Base-by-base conservation (phyloP, 2,113 vertebrate genomes). In the Monopterus albus region DNA sequence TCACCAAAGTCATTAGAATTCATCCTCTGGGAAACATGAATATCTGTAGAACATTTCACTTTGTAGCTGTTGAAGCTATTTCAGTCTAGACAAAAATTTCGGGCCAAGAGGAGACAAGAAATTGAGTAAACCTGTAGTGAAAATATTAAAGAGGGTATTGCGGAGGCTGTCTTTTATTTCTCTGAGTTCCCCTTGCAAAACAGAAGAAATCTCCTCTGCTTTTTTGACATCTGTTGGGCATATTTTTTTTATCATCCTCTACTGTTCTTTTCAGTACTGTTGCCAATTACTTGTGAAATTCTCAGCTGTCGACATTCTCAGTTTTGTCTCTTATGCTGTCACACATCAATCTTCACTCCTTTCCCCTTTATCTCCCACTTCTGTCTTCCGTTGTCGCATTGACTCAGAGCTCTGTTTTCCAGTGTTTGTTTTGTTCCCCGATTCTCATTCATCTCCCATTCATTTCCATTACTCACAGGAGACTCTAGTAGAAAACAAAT, bases 371-470 rank as follows among this genome's bases (percentile, higher is more conserved):
- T 38, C 21, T 53, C 26, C 18, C 25, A 25, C 21, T 18, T 40
- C 26, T 20, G 49, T 33, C n/a, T 26, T 5, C 25, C 10, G 45
- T 80, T 64, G 35, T 56, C 12, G 2, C 23, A 2, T 35, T 6
- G 5, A 20, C 43, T 63, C 71, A 38, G 21, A 59, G 35, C 51
- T 73, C 39, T 42, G 31, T 59, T 81, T 63, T 33, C 35, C 11
- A 17, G 0, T 71, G 29, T 72, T 81, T 62, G 42, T 69, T 81
- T 68, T 69, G 49, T 62, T 79, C 43, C 39, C 43, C 28, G 51
- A 59, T 40, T 63, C 56, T 73, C 58, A 51, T 40, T 38, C 31
- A n/a, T 56, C 40, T 81, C 59, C 33, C 5, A 1, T 68, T 87
- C 46, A 40, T 71, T 76, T 68, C 67, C 45, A 53, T 69, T 57